Evolutionary conservation across 2,113 vertebrate species (phyloP).

Genomic region (Lophius piscatorius): DNA sequence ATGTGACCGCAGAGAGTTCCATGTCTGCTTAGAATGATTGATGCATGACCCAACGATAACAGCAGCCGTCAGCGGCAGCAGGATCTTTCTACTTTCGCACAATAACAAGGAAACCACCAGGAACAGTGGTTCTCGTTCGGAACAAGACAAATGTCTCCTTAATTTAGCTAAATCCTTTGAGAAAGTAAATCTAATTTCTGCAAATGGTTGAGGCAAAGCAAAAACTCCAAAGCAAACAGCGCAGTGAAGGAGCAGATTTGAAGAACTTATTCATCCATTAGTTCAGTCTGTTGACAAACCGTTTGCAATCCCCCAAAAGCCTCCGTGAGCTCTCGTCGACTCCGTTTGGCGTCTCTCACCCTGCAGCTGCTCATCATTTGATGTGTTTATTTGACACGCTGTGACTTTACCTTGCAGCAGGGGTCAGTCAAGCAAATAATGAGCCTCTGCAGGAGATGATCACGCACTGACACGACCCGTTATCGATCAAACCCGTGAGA

Average conservation of each 20-base stretch:
- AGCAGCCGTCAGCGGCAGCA: too few species aligned
- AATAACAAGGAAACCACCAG: not conserved
- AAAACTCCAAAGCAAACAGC: slow-evolving; percentile 52
- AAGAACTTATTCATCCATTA: slow-evolving; percentile 49
- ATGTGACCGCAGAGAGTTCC: too few species aligned
- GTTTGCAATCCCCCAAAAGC: slow-evolving; percentile 15
- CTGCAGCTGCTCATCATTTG: slow-evolving; percentile 16
- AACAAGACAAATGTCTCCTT: slow-evolving; percentile 35
- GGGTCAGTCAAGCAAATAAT: slow-evolving; percentile 6
- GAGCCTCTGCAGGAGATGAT: not conserved
- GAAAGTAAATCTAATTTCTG: slow-evolving; percentile 15
- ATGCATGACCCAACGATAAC: too few species aligned
- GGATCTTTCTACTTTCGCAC: too few species aligned
- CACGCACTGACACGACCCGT: not conserved
- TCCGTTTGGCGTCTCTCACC: not conserved
- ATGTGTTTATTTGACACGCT: slow-evolving; percentile 13
- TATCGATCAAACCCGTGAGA: not conserved
- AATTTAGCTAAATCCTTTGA: slow-evolving; percentile 40
- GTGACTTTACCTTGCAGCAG: not conserved
- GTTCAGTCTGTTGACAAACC: slow-evolving; percentile 8
- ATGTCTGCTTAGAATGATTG: too few species aligned
- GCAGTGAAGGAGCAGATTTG: slow-evolving; percentile 2
- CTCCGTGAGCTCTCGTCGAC: slow-evolving; percentile 2
- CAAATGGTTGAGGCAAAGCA: slow-evolving; percentile 36
- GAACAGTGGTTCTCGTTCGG: slow-evolving; percentile 11